These are phyloP conservation scores for Tortricodes alternella DNA, from an alignment of 2,888 invertebrate species.

Conservation along the genomic window DNA sequence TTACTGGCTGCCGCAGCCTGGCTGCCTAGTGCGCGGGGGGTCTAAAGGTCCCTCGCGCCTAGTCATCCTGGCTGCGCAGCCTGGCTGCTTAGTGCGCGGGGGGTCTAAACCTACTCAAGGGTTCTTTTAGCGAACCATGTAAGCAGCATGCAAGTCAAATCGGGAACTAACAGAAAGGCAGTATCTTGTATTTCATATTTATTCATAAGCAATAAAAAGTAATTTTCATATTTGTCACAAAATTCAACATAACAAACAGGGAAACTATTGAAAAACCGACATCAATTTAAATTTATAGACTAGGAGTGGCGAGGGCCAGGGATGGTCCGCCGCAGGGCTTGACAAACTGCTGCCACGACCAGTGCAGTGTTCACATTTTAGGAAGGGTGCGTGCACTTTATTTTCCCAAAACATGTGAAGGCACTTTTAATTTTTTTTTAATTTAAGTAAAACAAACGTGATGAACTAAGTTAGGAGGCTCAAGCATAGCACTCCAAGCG, in stretches of 20 bases:
- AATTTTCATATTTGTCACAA: constrained; percentile 72
- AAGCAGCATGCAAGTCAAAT: too few relatives aligned
- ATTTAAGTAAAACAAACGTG: constrained; percentile 36
- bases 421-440: constrained; percentile 69
- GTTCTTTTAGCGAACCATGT: too few relatives aligned
- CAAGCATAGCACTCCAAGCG: background rate
- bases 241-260: constrained; percentile 64
- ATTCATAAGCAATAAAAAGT: constrained; percentile 82
- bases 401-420: constrained; percentile 62
- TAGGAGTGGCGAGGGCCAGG: constrained; percentile 60
- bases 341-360: constrained; percentile 48
- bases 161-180: constrained; percentile 33
- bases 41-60: too few relatives aligned
- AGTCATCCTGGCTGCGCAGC: too few relatives aligned
- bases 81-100: too few relatives aligned
- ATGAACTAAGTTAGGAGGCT: background rate
- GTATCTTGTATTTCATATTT: constrained; percentile 66
- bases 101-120: too few relatives aligned
- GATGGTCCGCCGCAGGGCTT: constrained; percentile 36
- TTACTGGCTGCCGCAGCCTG: too few relatives aligned
- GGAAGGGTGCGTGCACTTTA: constrained; percentile 46
- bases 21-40: too few relatives aligned
- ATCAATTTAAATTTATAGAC: constrained; percentile 52
- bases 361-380: constrained; percentile 32
- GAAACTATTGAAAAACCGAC: constrained; percentile 58